A percentile compares a stretch with the other conserved stretches of the same genome.
These are phyloP conservation scores for Dendrolimus pini DNA, from an alignment of 2,888 invertebrate species.

Conservation along the genomic window DNA sequence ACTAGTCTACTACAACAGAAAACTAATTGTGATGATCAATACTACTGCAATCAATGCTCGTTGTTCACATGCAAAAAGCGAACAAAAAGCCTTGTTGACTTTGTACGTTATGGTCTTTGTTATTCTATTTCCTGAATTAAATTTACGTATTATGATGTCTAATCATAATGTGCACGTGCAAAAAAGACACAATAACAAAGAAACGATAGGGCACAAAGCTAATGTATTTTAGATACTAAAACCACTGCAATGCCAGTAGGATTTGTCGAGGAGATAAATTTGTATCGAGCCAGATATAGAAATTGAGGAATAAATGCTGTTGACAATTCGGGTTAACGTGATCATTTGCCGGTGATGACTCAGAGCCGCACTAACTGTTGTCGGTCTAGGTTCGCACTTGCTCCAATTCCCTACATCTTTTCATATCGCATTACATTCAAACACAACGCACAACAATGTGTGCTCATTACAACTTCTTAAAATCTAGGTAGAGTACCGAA, in stretches of 20 bases:
- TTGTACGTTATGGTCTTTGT: slow-evolving; percentile 8
- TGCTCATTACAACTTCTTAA: slow-evolving; percentile 39
- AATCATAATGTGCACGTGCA: neutral
- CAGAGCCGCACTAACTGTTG: slow-evolving; percentile 51
- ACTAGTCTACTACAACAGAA: slow-evolving; percentile 20
- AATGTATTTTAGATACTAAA: neutral
- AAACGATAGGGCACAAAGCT: neutral
- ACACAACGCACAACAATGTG: slow-evolving; percentile 28
- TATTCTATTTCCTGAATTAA: slow-evolving; percentile 12
- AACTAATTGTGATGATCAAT: slow-evolving; percentile 46
- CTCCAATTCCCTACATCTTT: slow-evolving; percentile 63
- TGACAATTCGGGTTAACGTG: slow-evolving; percentile 49
- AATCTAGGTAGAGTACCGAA: slow-evolving; percentile 9
- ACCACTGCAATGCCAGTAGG: neutral
- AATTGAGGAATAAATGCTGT: slow-evolving; percentile 37
- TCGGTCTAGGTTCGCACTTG: slow-evolving; percentile 48
- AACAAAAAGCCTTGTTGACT: slow-evolving; percentile 41
- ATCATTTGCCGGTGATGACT: slow-evolving; percentile 51
- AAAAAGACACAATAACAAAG: neutral
- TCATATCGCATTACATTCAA: slow-evolving; percentile 51
- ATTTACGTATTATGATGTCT: slow-evolving; percentile 3
- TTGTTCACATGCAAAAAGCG: slow-evolving; percentile 21
- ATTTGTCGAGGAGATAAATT: slow-evolving; percentile 20
- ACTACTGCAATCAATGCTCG: slow-evolving; percentile 38
- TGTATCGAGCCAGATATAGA: slow-evolving; percentile 34